These are phyloP conservation scores for Mellilla xanthometata DNA, from an alignment of 2,888 invertebrate genomes.

Conservation along the genomic window DNA sequence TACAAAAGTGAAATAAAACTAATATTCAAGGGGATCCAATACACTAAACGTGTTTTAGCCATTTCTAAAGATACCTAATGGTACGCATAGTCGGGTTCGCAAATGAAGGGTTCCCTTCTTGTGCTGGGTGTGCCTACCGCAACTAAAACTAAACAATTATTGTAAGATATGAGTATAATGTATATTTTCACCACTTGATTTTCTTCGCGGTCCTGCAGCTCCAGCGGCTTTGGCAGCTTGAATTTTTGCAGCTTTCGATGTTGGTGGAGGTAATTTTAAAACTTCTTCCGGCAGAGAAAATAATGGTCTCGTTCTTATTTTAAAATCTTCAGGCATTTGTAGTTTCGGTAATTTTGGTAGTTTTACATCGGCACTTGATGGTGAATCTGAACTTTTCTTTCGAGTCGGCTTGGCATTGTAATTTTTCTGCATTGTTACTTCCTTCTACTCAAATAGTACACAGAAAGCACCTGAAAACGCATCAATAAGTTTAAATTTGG, in stretches of 20 bases:
- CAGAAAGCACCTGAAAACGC: too few relatives aligned
- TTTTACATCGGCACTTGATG: conserved; percentile 73
- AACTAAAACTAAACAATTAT: too few relatives aligned
- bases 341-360: conserved; percentile 80
- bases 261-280: conserved; percentile 69
- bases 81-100: too few relatives aligned
- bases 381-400: conserved; percentile 64
- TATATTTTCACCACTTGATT: conserved; percentile 73
- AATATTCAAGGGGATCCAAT: too few relatives aligned
- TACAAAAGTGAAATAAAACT: too few relatives aligned
- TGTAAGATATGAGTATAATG: too few relatives aligned
- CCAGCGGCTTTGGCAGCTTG: conserved; percentile 48
- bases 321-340: conserved; percentile 80
- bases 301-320: conserved; percentile 79
- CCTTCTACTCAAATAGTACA: too few relatives aligned
- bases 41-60: too few relatives aligned
- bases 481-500: too few relatives aligned
- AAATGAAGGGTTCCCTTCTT: too few relatives aligned
- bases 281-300: conserved; percentile 86
- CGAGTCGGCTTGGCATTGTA: conserved; percentile 55
- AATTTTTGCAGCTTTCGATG: conserved; percentile 54
- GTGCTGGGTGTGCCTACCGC: too few relatives aligned
- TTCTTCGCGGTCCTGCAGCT: conserved; percentile 40
- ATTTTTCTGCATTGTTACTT: conserved; percentile 42
- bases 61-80: too few relatives aligned